Percentiles rank a stretch among this genome's conserved stretches.
phyloP scores from a whole-genome alignment of 2,113 vertebrate species.

The Recurvirostra avosetta region DNA sequence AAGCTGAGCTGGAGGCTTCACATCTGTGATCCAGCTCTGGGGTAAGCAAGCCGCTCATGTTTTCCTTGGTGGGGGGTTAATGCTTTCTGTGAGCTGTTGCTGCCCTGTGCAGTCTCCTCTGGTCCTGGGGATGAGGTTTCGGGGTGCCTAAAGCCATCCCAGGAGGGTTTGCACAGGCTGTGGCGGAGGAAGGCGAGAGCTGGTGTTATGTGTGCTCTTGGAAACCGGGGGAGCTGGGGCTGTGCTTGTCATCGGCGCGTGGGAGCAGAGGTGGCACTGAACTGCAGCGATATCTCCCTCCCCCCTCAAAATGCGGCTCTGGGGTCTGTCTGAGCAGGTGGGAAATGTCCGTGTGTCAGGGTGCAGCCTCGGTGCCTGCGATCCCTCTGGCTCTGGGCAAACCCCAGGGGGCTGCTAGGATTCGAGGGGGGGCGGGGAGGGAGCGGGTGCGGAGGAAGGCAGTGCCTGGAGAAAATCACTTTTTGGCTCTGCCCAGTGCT shows the following conservation, averaged over 20 bases:
- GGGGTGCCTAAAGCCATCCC: not conserved
- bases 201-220: too few species aligned
- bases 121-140: too few species aligned
- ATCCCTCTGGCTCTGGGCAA: not conserved
- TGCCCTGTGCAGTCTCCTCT: not conserved
- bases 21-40: rapidly evolving
- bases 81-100: rapidly evolving
- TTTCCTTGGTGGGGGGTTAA: rapidly evolving
- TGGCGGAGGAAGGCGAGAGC: not conserved
- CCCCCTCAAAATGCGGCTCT: not conserved
- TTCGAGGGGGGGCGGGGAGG: rapidly evolving
- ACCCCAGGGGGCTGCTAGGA: not conserved
- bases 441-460: not conserved
- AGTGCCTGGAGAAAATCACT: not conserved
- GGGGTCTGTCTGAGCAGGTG: not conserved
- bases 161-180: rapidly evolving
- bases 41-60: not conserved
- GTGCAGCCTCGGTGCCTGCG: not conserved
- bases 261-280: not conserved
- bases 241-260: not conserved
- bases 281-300: not conserved
- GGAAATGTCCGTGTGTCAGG: not conserved
- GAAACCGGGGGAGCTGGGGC: rapidly evolving
- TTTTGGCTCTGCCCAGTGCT: not conserved
- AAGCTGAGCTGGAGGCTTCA: not conserved